Conservation (phyloP, 2,888 invertebrate species). For the Chesias legatella region DNA sequence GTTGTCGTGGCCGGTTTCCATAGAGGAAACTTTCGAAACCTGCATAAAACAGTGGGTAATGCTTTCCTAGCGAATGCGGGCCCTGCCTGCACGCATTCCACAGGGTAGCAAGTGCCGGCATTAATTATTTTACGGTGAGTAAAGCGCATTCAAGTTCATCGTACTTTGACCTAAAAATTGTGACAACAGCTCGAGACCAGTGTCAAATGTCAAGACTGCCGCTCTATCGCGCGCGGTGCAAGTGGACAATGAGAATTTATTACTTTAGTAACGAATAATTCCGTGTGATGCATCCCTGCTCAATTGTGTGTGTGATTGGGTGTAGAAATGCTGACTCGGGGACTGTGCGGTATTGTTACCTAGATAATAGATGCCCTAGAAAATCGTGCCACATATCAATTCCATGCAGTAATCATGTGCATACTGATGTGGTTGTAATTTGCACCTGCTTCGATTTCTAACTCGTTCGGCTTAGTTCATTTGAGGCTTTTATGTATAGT, state of each 20-base stretch:
- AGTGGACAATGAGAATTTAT: conserved; percentile 36
- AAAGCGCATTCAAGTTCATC: conserved; percentile 73
- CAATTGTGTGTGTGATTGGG: conserved; percentile 15
- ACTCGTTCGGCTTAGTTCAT: neutral
- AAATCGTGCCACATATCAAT: conserved; percentile 18
- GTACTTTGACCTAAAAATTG: conserved; percentile 75
- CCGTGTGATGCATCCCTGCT: conserved; percentile 14
- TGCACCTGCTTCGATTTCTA: conserved; percentile 10
- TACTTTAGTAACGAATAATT: conserved; percentile 24
- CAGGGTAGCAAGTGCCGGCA: conserved; percentile 76
- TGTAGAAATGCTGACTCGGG: conserved; percentile 15
- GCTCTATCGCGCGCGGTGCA: conserved; percentile 31
- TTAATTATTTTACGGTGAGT: conserved; percentile 79
- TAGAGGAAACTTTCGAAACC: conserved; percentile 77
- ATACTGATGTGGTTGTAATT: conserved; percentile 13
- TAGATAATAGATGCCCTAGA: conserved; percentile 27
- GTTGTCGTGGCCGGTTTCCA: conserved; percentile 78
- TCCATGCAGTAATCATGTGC: conserved; percentile 5
- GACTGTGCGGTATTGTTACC: conserved; percentile 16
- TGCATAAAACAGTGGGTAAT: conserved; percentile 77
- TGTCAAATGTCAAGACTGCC: conserved; percentile 59
- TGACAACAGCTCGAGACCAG: conserved; percentile 42
- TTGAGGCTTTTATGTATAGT: no score
- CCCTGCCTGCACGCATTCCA: conserved; percentile 76
- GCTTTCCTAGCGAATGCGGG: conserved; percentile 76